phyloP scores from a whole-genome alignment of 1,140 invertebrate genomes.

The Dendrolimus kikuchii region DNA sequence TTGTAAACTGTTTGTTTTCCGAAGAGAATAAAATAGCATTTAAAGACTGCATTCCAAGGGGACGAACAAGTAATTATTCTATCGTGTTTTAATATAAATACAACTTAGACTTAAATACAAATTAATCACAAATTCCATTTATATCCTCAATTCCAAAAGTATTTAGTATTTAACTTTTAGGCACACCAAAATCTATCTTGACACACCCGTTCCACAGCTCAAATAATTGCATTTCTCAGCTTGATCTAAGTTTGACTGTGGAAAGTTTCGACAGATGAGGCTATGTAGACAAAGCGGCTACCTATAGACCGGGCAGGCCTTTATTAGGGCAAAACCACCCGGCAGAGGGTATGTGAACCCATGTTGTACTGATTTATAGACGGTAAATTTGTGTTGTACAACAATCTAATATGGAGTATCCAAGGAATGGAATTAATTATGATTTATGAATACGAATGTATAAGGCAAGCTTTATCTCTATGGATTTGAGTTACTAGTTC shows the following conservation, averaged over 20 bases:
- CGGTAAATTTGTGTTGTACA: slow-evolving; percentile 9
- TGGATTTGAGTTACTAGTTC: too few species aligned
- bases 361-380: slow-evolving; percentile 35
- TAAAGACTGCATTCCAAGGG: too few species aligned
- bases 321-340: slow-evolving; percentile 42
- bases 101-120: too few species aligned
- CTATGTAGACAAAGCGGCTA: slow-evolving; percentile 51
- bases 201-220: slow-evolving; percentile 19
- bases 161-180: not conserved
- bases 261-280: slow-evolving; percentile 53
- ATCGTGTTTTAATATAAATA: too few species aligned
- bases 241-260: slow-evolving; percentile 61
- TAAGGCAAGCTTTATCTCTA: too few species aligned
- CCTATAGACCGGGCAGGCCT: slow-evolving; percentile 36
- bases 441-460: too few species aligned
- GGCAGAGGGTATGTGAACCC: slow-evolving; percentile 19
- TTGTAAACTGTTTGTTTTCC: too few species aligned
- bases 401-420: not conserved
- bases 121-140: too few species aligned
- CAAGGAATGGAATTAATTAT: not conserved
- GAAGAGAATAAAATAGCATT: too few species aligned
- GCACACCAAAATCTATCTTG: slow-evolving; percentile 23
- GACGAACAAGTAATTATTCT: too few species aligned
- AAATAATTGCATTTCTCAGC: slow-evolving; percentile 27
- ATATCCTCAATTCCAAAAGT: too few species aligned